phyloP scores from a whole-genome alignment of 2,113 vertebrate genomes.

The Dipodomys spectabilis region DNA sequence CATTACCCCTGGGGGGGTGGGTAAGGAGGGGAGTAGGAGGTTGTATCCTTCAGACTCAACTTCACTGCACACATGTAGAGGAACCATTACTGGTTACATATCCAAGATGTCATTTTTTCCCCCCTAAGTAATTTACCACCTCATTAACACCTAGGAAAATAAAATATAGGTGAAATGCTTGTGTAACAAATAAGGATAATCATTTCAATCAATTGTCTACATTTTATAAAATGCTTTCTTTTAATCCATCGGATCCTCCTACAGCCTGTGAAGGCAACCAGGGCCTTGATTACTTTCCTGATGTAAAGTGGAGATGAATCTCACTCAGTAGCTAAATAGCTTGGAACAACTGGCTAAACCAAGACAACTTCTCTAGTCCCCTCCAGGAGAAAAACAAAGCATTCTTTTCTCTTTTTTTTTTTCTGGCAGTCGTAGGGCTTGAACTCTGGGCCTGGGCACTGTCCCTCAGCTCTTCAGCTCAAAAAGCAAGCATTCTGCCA shows the following conservation, averaged over 20 bases:
- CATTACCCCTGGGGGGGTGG: neutral
- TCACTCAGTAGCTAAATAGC: neutral
- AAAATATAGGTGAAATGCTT: constrained; percentile 1
- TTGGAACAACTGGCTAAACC: neutral
- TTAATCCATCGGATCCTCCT: neutral
- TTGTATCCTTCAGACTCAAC: neutral
- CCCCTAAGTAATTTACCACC: neutral
- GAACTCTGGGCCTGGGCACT: no score
- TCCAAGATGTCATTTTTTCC: neutral
- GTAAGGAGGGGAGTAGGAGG: neutral
- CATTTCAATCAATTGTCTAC: neutral
- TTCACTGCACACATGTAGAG: neutral
- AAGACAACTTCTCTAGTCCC: neutral
- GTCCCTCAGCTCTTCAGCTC: no score
- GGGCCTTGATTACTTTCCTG: neutral
- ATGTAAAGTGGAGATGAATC: neutral
- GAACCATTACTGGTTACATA: neutral
- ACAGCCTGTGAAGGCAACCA: neutral
- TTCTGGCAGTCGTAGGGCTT: no score
- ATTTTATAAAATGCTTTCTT: neutral
- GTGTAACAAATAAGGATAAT: neutral
- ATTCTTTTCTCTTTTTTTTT: no score
- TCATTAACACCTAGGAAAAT: neutral
- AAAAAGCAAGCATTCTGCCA: no score
- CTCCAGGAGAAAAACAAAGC: no score